A percentile compares a stretch with the other conserved stretches of the same genome.
phyloP scores from a whole-genome alignment of 37 sponge, comb jelly and placozoan genomes.

The Halisarca cf. caerulea region DNA sequence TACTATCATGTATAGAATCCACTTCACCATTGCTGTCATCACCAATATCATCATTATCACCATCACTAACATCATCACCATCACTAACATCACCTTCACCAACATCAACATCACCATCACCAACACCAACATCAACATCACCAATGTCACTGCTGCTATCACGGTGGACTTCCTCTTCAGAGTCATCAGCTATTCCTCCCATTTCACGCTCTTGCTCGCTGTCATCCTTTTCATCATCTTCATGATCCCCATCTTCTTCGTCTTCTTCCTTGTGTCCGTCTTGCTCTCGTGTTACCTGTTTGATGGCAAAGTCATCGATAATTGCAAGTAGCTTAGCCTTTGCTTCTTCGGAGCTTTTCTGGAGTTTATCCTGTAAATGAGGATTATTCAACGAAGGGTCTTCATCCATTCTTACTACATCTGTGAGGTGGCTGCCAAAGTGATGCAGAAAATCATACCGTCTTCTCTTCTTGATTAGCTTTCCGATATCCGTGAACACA shows the following conservation, averaged over 20 bases:
- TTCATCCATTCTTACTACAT: slow-evolving; percentile 14
- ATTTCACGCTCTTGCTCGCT: background rate
- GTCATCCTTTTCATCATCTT: background rate
- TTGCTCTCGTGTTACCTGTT: slow-evolving; percentile 46
- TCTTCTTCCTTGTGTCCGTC: background rate
- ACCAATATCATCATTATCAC: background rate
- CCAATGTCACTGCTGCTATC: background rate
- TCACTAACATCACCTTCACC: background rate
- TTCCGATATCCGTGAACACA: slow-evolving; percentile 71
- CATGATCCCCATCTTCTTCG: background rate
- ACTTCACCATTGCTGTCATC: slow-evolving; percentile 25
- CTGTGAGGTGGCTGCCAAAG: slow-evolving; percentile 82
- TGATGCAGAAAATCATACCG: slow-evolving; percentile 38
- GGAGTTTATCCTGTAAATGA: slow-evolving; percentile 25
- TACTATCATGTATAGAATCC: slow-evolving; percentile 13
- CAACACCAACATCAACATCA: background rate
- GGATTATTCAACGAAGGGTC: slow-evolving; percentile 65
- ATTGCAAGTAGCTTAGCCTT: slow-evolving; percentile 37
- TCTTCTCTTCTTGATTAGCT: slow-evolving; percentile 46
- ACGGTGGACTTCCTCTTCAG: background rate
- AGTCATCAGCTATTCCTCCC: background rate
- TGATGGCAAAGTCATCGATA: slow-evolving; percentile 64
- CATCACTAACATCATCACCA: background rate
- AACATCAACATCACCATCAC: background rate
- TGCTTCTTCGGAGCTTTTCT: slow-evolving; percentile 32